phyloP scores from a whole-genome alignment of 2,888 invertebrate genomes.

The Cheilosia pagana region DNA sequence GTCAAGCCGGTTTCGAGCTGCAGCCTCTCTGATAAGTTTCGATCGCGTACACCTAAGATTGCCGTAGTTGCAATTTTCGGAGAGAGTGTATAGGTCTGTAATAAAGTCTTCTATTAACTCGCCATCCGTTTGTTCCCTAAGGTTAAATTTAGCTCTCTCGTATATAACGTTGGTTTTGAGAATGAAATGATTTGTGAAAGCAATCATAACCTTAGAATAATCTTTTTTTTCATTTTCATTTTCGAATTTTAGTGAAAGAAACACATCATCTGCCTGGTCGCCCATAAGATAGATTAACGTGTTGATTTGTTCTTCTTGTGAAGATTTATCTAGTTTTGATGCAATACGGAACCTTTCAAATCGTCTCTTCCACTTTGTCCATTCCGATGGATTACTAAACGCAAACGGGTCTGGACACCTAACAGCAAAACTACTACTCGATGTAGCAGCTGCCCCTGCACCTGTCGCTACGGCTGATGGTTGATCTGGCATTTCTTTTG shows the following conservation, averaged over 20 bases:
- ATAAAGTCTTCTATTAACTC: background rate
- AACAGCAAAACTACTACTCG: background rate
- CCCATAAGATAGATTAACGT: background rate
- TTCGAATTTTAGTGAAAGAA: background rate
- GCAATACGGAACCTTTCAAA: too few relatives aligned
- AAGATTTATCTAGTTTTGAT: too few relatives aligned
- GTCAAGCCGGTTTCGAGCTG: background rate
- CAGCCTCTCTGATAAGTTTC: too few relatives aligned
- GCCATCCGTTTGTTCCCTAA: background rate
- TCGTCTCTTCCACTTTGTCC: too few relatives aligned
- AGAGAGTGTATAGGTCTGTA: background rate
- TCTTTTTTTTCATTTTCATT: background rate
- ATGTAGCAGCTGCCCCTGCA: background rate
- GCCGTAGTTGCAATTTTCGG: background rate
- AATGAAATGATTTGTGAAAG: slow-evolving; percentile 1
- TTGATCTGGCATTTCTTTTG: background rate
- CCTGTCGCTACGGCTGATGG: background rate
- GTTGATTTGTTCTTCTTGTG: too few relatives aligned
- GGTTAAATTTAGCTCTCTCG: slow-evolving; percentile 1
- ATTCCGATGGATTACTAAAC: too few relatives aligned
- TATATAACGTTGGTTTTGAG: background rate
- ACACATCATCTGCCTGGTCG: too few relatives aligned
- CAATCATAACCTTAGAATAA: background rate
- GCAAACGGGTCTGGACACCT: background rate
- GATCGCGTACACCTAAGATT: too few relatives aligned